Percentiles rank a stretch among this genome's conserved stretches.
Evolutionary conservation across 2,113 vertebrate species (phyloP).

Genomic region (Synchiropus splendidus): DNA sequence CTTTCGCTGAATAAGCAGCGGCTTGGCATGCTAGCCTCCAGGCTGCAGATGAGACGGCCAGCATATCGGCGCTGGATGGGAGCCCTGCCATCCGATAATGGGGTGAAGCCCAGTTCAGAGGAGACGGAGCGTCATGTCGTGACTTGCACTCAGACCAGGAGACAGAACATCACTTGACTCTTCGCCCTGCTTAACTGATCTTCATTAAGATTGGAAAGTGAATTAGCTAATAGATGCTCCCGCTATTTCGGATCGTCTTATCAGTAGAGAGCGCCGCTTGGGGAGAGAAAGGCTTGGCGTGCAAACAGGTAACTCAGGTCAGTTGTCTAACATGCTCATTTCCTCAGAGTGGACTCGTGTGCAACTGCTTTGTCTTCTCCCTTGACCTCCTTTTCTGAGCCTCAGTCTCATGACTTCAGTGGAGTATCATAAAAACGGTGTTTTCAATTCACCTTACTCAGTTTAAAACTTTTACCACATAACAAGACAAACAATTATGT

Average conservation of each 20-base stretch:
- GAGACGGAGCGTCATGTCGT: neutral
- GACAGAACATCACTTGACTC: neutral
- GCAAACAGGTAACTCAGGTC: no score
- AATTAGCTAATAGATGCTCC: neutral
- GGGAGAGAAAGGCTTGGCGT: no score
- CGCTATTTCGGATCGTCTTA: neutral
- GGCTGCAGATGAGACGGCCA: slow-evolving; percentile 15
- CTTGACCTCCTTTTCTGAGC: no score
- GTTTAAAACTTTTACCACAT: no score
- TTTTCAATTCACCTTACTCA: no score
- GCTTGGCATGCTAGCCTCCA: neutral
- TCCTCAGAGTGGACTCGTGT: no score
- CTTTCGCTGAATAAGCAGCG: slow-evolving; percentile 8
- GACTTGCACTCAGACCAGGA: slow-evolving; percentile 1
- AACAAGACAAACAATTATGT: no score
- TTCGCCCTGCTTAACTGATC: neutral
- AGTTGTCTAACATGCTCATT: no score
- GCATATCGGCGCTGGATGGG: slow-evolving; percentile 10
- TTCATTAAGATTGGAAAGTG: neutral
- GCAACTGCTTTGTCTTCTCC: no score
- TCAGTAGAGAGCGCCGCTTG: neutral
- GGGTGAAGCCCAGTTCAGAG: slow-evolving; percentile 36
- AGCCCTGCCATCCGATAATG: slow-evolving; percentile 13
- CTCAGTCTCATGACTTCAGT: no score
- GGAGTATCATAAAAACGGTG: no score